phyloP scores from a whole-genome alignment of 2,888 invertebrate species.

The Thymelicus lineola region DNA sequence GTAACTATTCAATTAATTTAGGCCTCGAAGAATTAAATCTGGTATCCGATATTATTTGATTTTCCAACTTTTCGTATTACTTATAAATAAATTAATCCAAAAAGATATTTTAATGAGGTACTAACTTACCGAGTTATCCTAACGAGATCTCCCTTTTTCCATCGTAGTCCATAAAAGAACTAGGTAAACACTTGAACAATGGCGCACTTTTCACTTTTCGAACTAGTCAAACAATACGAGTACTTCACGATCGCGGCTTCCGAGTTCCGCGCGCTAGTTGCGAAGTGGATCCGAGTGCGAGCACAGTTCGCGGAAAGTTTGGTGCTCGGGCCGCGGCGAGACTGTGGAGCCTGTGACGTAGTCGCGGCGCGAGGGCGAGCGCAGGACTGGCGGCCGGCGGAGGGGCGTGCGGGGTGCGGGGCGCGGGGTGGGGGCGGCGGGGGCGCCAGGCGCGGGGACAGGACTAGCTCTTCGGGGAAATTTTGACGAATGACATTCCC shows the following conservation, averaged over 20 bases:
- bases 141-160: slow-evolving; percentile 28
- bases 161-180: slow-evolving; percentile 31
- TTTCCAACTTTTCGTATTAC: no score
- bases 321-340: slow-evolving; percentile 20
- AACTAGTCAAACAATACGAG: slow-evolving; percentile 36
- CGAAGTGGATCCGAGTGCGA: slow-evolving; percentile 2
- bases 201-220: slow-evolving; percentile 29
- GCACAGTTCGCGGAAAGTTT: slow-evolving; percentile 43
- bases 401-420: slow-evolving; percentile 24
- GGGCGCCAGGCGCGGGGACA: slow-evolving; percentile 39
- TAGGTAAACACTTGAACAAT: slow-evolving; percentile 29
- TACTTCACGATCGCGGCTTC: slow-evolving; percentile 10
- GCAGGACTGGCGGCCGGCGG: slow-evolving; percentile 43
- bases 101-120: no score
- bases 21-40: no score
- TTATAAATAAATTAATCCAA: no score
- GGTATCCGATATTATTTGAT: no score
- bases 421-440: slow-evolving; percentile 31
- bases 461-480: slow-evolving; percentile 67
- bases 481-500: slow-evolving; percentile 76
- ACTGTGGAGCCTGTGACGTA: no score
- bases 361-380: slow-evolving; percentile 41
- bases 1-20: no score
- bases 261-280: slow-evolving; percentile 8
- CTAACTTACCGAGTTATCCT: slow-evolving; percentile 13